Evolutionary conservation across 2,888 invertebrate species (phyloP).

Genomic region (Mythimna loreyi): DNA sequence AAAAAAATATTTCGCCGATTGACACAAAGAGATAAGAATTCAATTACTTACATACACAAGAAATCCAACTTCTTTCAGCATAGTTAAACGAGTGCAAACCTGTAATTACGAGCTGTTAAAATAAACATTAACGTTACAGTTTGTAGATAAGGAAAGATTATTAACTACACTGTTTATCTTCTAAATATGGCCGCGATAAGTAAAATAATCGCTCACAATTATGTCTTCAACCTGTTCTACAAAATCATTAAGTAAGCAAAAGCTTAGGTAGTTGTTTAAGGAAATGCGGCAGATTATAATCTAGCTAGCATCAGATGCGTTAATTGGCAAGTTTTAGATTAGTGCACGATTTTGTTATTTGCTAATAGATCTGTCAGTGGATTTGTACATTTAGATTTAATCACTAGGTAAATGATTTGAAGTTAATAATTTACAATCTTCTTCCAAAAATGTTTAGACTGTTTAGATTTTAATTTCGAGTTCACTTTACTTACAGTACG

Average conservation of each 20-base stretch:
- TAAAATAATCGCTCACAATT: slow-evolving; percentile 47
- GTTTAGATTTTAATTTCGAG: not conserved
- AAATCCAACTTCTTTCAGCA: not conserved
- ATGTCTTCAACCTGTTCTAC: slow-evolving; percentile 36
- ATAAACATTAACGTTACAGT: slow-evolving; percentile 33
- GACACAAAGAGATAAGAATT: slow-evolving; percentile 8
- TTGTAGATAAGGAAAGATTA: slow-evolving; percentile 52
- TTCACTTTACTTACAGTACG: not conserved
- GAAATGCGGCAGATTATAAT: not conserved
- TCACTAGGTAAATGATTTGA: not conserved
- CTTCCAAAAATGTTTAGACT: not conserved
- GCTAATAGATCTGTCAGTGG: not conserved
- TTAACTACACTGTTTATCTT: slow-evolving; percentile 34
- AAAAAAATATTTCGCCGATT: not conserved
- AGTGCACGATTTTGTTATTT: slow-evolving; percentile 28
- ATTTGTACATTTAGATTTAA: slow-evolving; percentile 7
- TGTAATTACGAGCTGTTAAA: slow-evolving; percentile 55
- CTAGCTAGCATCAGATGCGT: not conserved
- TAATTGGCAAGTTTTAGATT: slow-evolving; percentile 1
- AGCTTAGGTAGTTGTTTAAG: not conserved
- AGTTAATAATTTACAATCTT: not conserved
- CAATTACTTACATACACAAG: not conserved
- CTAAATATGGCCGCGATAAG: slow-evolving; percentile 49
- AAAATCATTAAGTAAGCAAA: slow-evolving; percentile 25
- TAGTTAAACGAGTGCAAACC: slow-evolving; percentile 26